Percentiles rank a stretch among this genome's conserved stretches.
These are phyloP conservation scores for Sminthopsis crassicaudata DNA, from an alignment of 2,113 vertebrate species.

Conservation along the genomic window DNA sequence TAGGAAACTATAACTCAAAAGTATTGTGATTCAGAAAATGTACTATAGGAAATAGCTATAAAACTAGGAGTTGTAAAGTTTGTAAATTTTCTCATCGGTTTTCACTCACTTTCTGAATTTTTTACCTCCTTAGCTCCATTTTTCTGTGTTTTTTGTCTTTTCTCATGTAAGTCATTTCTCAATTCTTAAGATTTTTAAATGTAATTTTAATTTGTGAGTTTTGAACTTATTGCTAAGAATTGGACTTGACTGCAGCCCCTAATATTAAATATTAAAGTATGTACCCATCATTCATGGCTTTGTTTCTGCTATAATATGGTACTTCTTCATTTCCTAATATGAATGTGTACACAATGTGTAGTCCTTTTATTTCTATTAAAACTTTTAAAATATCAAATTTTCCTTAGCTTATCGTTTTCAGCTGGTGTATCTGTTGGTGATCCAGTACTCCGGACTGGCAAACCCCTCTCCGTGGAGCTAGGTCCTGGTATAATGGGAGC, in stretches of 20 bases:
- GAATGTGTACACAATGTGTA: background rate
- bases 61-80: background rate
- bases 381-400: conserved; percentile 67
- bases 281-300: background rate
- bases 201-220: conserved; percentile 23
- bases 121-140: background rate
- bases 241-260: background rate
- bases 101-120: background rate
- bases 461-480: conserved; percentile 96
- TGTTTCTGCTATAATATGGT: background rate
- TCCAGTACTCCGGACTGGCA: conserved; percentile 96
- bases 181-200: conserved; percentile 16
- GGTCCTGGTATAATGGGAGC: conserved; percentile 99
- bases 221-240: background rate
- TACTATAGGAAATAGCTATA: background rate
- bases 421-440: conserved; percentile 98
- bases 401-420: conserved; percentile 87
- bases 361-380: conserved; percentile 27
- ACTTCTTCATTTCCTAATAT: background rate
- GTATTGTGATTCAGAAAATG: background rate
- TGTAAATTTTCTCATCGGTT: background rate
- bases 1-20: background rate
- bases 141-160: conserved; percentile 29
- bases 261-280: background rate
- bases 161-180: conserved; percentile 31